Conservation (phyloP, 2,888 invertebrate species). For the Melinopterus prodromus region DNA sequence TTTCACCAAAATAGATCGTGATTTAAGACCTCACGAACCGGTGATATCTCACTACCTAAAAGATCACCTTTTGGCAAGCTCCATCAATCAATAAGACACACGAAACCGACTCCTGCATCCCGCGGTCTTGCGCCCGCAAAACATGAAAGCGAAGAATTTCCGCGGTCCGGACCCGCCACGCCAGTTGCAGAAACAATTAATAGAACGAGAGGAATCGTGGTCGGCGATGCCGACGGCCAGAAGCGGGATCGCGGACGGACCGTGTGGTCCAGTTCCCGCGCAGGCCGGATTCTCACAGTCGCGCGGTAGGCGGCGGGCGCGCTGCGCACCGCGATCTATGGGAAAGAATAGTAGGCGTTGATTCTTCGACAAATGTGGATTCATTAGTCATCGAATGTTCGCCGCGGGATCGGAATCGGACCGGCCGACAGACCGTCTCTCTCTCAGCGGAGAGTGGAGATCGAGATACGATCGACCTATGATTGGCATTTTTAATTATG, state of each 20-base stretch:
- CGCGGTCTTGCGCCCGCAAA: too few relatives aligned
- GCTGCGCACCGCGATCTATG: constrained; percentile 40
- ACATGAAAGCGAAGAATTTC: too few relatives aligned
- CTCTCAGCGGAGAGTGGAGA: constrained; percentile 5
- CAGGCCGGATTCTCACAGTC: constrained; percentile 33
- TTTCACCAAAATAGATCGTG: too few relatives aligned
- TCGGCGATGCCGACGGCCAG: not conserved
- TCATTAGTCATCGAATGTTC: constrained; percentile 51
- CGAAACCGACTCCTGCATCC: too few relatives aligned
- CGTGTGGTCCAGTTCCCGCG: constrained; percentile 9
- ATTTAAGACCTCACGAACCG: too few relatives aligned
- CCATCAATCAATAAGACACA: too few relatives aligned
- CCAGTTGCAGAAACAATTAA: not conserved
- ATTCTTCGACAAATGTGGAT: constrained; percentile 48
- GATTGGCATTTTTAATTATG: constrained; percentile 55
- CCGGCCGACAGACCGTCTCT: constrained; percentile 33
- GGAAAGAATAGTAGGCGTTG: constrained; percentile 51
- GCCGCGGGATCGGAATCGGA: constrained; percentile 47
- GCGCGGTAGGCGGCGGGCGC: not conserved
- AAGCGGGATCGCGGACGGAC: not conserved
- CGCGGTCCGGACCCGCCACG: too few relatives aligned
- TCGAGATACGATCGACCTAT: constrained; percentile 50
- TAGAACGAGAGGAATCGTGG: not conserved
- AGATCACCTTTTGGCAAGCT: too few relatives aligned
- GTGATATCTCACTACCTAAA: too few relatives aligned